These are phyloP conservation scores for Dascyllus trimaculatus DNA, from an alignment of 2,113 vertebrate genomes.

Conservation along the genomic window DNA sequence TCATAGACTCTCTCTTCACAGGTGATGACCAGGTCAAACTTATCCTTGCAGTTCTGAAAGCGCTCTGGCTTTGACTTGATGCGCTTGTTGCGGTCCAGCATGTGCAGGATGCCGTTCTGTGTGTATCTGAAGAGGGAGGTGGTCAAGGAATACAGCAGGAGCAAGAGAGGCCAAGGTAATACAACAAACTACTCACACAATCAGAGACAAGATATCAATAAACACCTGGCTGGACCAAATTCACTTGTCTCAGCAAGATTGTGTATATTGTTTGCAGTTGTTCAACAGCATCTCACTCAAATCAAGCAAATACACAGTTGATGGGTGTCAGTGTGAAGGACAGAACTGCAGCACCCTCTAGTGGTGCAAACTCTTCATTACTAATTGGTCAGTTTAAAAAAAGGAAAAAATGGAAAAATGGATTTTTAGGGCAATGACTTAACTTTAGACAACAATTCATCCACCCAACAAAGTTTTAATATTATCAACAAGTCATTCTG, in stretches of 20 bases:
- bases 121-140: constrained; percentile 90
- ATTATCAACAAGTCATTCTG: neutral
- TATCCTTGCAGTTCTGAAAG: constrained; percentile 97
- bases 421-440: neutral
- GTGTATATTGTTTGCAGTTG: neutral
- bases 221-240: too few relatives aligned
- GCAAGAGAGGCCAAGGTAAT: neutral
- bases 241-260: neutral
- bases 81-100: constrained; percentile 98
- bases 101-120: constrained; percentile 98
- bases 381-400: neutral
- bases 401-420: neutral
- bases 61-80: constrained; percentile 96
- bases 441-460: neutral
- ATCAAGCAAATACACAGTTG: neutral
- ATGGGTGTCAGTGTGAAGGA: neutral
- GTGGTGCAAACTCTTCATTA: constrained; percentile 31
- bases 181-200: neutral
- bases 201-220: neutral
- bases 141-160: constrained; percentile 88
- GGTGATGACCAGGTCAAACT: constrained; percentile 97
- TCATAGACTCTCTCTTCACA: constrained; percentile 99
- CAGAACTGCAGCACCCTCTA: constrained; percentile 49
- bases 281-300: neutral
- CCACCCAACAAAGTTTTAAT: constrained; percentile 13